phyloP scores from a whole-genome alignment of 2,888 invertebrate genomes.

The Limenitis camilla region DNA sequence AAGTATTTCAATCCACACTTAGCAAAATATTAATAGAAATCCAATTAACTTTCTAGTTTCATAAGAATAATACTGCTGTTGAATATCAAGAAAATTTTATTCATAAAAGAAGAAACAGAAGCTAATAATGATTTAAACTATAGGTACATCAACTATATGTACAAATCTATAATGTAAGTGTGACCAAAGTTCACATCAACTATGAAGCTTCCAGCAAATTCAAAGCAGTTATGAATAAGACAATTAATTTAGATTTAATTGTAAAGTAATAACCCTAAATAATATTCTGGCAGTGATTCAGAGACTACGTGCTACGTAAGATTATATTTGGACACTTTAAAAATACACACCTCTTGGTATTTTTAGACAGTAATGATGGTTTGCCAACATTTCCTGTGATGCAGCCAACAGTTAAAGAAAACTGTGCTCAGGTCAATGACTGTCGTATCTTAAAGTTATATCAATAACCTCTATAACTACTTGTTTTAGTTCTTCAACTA shows the following conservation, averaged over 20 bases:
- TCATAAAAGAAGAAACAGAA: too few species aligned
- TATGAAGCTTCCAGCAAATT: not conserved
- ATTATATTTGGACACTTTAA: conserved; percentile 29
- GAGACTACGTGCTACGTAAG: conserved; percentile 28
- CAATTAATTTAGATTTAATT: not conserved
- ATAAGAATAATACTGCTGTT: too few species aligned
- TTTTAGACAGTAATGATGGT: conserved; percentile 24
- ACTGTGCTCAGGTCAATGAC: conserved; percentile 28
- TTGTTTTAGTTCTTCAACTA: too few species aligned
- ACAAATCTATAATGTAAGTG: too few species aligned
- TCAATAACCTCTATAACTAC: not conserved
- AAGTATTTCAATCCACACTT: too few species aligned
- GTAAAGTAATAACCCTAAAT: conserved; percentile 7
- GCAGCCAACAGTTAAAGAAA: conserved; percentile 27
- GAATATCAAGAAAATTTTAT: too few species aligned
- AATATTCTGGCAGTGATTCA: conserved; percentile 47
- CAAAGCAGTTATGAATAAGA: not conserved
- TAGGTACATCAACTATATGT: too few species aligned
- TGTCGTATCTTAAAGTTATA: conserved; percentile 4
- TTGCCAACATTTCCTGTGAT: conserved; percentile 28
- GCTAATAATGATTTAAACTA: too few species aligned
- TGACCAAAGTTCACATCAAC: not conserved
- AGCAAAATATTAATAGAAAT: too few species aligned
- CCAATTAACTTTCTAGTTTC: too few species aligned
- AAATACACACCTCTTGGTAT: conserved; percentile 24